Conservation (phyloP, 2,113 vertebrate species). For the Mionectes macconnelli region DNA sequence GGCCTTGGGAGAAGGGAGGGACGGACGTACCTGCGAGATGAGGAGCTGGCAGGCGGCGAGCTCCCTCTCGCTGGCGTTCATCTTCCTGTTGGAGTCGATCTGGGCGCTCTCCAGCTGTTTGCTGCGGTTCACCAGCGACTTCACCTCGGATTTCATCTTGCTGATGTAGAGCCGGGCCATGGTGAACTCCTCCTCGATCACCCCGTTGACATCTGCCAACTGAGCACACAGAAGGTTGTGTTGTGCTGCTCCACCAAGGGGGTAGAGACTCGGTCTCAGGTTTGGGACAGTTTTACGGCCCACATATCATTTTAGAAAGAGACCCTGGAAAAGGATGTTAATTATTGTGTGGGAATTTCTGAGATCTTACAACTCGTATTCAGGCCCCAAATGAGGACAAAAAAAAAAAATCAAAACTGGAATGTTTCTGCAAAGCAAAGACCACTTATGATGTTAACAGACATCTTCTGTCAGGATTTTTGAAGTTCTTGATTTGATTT, state of each 20-base stretch:
- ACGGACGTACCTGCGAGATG: conserved; percentile 81
- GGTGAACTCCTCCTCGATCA: conserved; percentile 91
- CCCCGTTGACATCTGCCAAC: conserved; percentile 84
- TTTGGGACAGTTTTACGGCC: too few species aligned
- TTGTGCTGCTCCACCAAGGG: not conserved
- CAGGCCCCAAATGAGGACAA: not conserved
- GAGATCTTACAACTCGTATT: rapidly evolving
- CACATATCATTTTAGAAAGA: not conserved
- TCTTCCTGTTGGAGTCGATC: conserved; percentile 86
- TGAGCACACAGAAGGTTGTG: conserved; percentile 30
- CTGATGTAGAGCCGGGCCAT: conserved; percentile 90
- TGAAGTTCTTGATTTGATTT: not conserved
- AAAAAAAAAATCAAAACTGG: not conserved
- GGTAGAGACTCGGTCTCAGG: rapidly evolving
- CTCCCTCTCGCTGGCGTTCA: conserved; percentile 89
- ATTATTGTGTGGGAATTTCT: not conserved
- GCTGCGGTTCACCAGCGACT: conserved; percentile 88
- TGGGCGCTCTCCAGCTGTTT: conserved; percentile 89
- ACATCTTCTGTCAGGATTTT: not conserved
- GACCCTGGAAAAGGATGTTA: not conserved
- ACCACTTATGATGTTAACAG: rapidly evolving
- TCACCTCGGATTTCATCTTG: conserved; percentile 93
- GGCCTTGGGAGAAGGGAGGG: not conserved
- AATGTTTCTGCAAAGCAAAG: not conserved
- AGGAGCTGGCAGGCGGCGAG: conserved; percentile 89